These are phyloP conservation scores for Euclidia mi DNA, from an alignment of 2,888 invertebrate genomes.

Conservation along the genomic window DNA sequence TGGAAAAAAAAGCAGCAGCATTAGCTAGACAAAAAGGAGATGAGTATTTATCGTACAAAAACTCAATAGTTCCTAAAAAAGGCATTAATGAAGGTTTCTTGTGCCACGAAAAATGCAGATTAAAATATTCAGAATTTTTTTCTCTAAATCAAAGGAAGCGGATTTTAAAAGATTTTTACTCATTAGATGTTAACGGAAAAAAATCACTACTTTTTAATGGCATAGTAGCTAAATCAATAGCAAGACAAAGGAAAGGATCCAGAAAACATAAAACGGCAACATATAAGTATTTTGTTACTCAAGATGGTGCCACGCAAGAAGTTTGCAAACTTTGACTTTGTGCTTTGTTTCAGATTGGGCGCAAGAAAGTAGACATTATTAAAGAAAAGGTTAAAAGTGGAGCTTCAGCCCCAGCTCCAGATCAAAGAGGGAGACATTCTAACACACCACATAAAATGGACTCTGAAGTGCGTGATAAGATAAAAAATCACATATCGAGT, in stretches of 20 bases:
- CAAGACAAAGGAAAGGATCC: not conserved
- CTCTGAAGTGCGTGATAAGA: slow-evolving; percentile 8
- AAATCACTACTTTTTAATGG: no score
- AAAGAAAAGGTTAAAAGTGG: slow-evolving; percentile 23
- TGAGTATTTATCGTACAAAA: no score
- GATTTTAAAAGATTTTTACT: not conserved
- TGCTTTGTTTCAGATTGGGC: slow-evolving; percentile 27
- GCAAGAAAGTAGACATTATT: slow-evolving; percentile 26
- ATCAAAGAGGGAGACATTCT: slow-evolving; percentile 27
- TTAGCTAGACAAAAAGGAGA: no score
- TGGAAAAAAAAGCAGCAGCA: no score
- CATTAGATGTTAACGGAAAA: not conserved
- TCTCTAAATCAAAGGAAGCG: not conserved
- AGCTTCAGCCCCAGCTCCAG: slow-evolving; percentile 17
- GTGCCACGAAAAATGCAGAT: not conserved
- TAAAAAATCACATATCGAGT: slow-evolving; percentile 21
- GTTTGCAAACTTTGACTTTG: not conserved
- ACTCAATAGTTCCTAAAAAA: no score
- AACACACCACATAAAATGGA: slow-evolving; percentile 25
- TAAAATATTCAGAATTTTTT: not conserved
- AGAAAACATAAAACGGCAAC: not conserved
- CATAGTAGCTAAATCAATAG: not conserved
- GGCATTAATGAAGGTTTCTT: no score
- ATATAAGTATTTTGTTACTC: not conserved
- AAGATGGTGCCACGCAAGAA: no score